These are phyloP conservation scores for Lordiphosa collinella DNA, from an alignment of 1,140 invertebrate genomes.

Conservation along the genomic window DNA sequence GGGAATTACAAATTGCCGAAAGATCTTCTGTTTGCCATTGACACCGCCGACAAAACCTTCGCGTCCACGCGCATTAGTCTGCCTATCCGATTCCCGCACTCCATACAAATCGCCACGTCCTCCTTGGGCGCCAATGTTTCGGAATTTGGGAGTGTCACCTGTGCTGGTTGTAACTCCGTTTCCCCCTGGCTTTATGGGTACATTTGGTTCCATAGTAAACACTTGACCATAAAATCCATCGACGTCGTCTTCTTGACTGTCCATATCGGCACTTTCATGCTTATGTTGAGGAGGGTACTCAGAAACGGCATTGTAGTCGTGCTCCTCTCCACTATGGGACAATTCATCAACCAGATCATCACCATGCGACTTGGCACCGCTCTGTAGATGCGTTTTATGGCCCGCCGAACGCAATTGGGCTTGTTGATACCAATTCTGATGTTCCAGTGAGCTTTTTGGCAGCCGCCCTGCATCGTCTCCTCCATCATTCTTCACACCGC, in stretches of 20 bases:
- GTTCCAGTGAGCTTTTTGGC: conserved; percentile 14
- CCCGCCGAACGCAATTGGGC: conserved; percentile 26
- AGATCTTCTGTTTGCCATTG: conserved; percentile 70
- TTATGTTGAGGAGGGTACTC: conserved; percentile 41
- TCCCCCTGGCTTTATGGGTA: conserved; percentile 33
- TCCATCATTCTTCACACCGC: not conserved
- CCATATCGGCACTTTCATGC: conserved; percentile 32
- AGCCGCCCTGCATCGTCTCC: conserved; percentile 1
- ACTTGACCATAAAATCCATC: conserved; percentile 37
- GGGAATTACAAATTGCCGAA: conserved; percentile 48
- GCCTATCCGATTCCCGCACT: conserved; percentile 53
- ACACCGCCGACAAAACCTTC: conserved; percentile 54
- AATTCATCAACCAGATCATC: conserved; percentile 36
- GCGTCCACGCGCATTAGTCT: conserved; percentile 39
- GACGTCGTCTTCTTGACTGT: conserved; percentile 27
- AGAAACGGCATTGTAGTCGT: conserved; percentile 35
- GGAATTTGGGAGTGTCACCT: conserved; percentile 48
- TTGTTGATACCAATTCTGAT: conserved; percentile 37
- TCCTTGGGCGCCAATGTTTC: conserved; percentile 54
- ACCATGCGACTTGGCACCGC: conserved; percentile 24
- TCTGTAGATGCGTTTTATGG: conserved; percentile 22
- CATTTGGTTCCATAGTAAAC: conserved; percentile 43
- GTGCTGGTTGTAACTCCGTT: conserved; percentile 14
- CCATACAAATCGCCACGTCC: conserved; percentile 57
- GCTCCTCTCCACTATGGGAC: conserved; percentile 38